Base-by-base conservation (phyloP, 2,797 vertebrate species). In the Labroides dimidiatus region DNA sequence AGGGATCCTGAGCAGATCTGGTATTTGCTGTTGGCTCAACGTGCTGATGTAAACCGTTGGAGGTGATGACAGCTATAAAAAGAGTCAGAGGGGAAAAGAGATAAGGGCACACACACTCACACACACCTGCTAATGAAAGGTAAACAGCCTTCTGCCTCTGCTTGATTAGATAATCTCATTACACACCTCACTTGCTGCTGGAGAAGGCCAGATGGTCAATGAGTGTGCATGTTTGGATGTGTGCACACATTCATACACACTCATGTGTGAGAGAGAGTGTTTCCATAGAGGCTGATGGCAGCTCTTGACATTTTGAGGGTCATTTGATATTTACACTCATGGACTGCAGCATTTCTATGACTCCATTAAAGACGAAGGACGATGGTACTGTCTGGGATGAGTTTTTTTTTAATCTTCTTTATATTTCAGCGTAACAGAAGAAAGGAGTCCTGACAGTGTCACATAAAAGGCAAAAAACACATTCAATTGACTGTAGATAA, bases 111-210 rank as follows among this genome's bases (percentile, higher is more conserved):
- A 62, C 49, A 77, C 52, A 60, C 55, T 70, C 48, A 64, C 56
- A 85, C 70, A 78, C 74, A 82, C 44, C 72, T 80, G 73, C 84
- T 88, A 91, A 90, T 94, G 92, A 90, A 92, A 92, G 82, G 86
- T 87, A 93, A 93, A 94, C 92, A 93, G 64, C 73, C 82, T 82
- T 87, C 89, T 86, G 78, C 84, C 74, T 82, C 67, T 78, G 84
- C 85, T 80, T 92, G 90, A 90, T 91, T 91, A 87, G 81, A 78
- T 92, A 83, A 92, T 89, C 84, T 86, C 87, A 92, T 94, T 84
- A 87, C 88, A 88, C 86, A 75, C 72, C 74, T 82, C 78, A 37
- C 75, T 58, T 59, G 80, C 84, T 47, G 74, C 89, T 81, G 79
- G 75, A 85, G 84, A 37, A 75, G 74, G 76, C 75, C 92, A 93